A percentile compares a stretch with the other conserved stretches of the same genome.
Evolutionary conservation across 2,113 vertebrate genomes (phyloP).

Genomic region (Neoarius graeffei): DNA sequence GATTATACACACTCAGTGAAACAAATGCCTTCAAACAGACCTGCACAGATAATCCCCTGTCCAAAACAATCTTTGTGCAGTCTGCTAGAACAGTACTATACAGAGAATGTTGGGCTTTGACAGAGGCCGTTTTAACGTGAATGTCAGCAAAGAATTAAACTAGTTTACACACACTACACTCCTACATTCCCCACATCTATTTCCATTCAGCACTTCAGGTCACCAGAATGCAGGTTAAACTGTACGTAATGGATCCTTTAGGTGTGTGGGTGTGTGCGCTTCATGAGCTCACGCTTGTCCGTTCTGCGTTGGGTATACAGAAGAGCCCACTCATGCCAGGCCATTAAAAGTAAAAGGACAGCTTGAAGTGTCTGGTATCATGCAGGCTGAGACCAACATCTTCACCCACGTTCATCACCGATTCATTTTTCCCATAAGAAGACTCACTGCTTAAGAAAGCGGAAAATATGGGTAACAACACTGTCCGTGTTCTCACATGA

Average conservation of each 20-base stretch:
- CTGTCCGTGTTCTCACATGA: neutral
- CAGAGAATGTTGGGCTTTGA: constrained; percentile 3
- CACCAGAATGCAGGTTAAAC: constrained; percentile 31
- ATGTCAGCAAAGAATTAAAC: constrained; percentile 10
- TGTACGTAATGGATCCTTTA: neutral
- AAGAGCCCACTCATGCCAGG: constrained; percentile 15
- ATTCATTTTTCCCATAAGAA: neutral
- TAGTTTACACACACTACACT: constrained; percentile 2
- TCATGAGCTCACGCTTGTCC: constrained; percentile 32
- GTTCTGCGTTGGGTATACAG: constrained; percentile 14
- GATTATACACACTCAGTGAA: neutral
- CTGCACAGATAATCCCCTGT: neutral
- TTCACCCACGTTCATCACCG: neutral
- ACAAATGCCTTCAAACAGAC: neutral
- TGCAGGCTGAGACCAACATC: neutral
- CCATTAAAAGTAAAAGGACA: constrained; percentile 8
- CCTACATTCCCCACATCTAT: constrained; percentile 11
- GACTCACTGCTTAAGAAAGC: neutral
- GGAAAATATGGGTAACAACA: neutral
- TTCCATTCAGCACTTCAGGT: constrained; percentile 9
- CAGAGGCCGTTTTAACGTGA: neutral
- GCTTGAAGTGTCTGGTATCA: constrained; percentile 1
- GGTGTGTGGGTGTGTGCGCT: neutral
- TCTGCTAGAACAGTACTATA: neutral
- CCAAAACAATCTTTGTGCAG: neutral